Percentiles rank a stretch among this genome's conserved stretches.
These are phyloP conservation scores for Phrynosoma platyrhinos DNA, from an alignment of 2,113 vertebrate species.

Conservation along the genomic window DNA sequence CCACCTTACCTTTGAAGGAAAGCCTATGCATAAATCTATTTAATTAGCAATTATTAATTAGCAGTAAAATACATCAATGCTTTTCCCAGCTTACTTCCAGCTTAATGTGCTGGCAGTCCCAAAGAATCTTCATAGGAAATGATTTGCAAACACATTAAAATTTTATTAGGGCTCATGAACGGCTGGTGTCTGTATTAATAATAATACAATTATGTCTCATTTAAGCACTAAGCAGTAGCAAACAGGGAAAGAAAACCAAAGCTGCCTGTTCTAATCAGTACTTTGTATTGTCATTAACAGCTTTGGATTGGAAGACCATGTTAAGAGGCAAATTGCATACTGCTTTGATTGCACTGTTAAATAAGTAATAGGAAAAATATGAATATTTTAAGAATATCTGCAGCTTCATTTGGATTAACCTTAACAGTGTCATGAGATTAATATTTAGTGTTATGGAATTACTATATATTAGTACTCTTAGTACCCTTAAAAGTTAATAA, in stretches of 20 bases:
- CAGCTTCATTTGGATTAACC: conserved; percentile 37
- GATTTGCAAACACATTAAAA: conserved; percentile 28
- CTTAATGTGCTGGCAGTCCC: conserved; percentile 17
- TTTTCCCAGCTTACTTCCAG: conserved; percentile 14
- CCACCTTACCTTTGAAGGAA: conserved; percentile 15
- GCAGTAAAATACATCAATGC: conserved; percentile 3
- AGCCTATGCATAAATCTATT: conserved; percentile 13
- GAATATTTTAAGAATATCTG: conserved; percentile 41
- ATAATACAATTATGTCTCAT: conserved; percentile 43
- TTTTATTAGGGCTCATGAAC: conserved; percentile 10
- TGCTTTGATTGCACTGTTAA: conserved; percentile 41
- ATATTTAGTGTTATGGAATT: not conserved
- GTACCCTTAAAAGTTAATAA: conserved; percentile 20
- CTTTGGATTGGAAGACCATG: conserved; percentile 36
- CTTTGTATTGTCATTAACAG: conserved; percentile 6
- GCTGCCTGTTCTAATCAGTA: not conserved
- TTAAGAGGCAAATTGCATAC: conserved; percentile 50
- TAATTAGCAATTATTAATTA: conserved; percentile 42
- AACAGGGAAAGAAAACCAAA: conserved; percentile 35
- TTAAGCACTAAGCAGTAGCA: conserved; percentile 48
- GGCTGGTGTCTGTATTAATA: conserved; percentile 43
- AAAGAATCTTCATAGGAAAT: conserved; percentile 28
- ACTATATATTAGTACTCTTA: conserved; percentile 33
- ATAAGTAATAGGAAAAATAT: conserved; percentile 51
- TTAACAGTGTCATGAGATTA: not conserved